A percentile compares a stretch with the other conserved stretches of the same genome.
These are phyloP conservation scores for Hydropsyche tenuis DNA, from an alignment of 1,140 invertebrate species.

Conservation along the genomic window DNA sequence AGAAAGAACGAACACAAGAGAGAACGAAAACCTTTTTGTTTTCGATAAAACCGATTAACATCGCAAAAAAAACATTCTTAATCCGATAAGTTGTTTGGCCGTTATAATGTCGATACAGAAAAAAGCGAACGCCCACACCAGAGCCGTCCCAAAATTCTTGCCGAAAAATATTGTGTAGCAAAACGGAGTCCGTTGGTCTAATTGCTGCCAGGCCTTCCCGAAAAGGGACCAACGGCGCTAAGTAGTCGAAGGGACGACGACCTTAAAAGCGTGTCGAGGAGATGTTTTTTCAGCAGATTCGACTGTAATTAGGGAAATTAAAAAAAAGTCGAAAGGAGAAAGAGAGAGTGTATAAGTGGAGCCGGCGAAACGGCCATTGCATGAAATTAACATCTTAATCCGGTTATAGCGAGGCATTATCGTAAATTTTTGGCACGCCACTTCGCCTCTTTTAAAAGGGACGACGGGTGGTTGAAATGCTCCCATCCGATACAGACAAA, in stretches of 20 bases:
- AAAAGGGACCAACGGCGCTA: no score
- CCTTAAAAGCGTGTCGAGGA: slow-evolving; percentile 29
- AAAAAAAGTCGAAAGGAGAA: slow-evolving; percentile 15
- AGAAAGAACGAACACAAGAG: no score
- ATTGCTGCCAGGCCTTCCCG: not conserved
- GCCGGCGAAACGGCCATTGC: slow-evolving; percentile 20
- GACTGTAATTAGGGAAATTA: slow-evolving; percentile 33
- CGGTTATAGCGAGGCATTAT: slow-evolving; percentile 27
- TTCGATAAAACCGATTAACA: slow-evolving; percentile 20
- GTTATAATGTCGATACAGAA: not conserved
- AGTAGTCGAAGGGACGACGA: slow-evolving; percentile 22
- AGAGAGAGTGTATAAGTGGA: slow-evolving; percentile 17
- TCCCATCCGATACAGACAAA: not conserved
- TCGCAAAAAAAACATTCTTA: slow-evolving; percentile 5
- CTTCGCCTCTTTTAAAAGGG: not conserved
- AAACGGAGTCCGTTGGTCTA: not conserved
- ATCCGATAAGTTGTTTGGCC: slow-evolving; percentile 15
- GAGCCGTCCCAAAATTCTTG: not conserved
- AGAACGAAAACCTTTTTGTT: slow-evolving; percentile 1
- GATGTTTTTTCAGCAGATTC: slow-evolving; percentile 24
- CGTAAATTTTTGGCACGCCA: slow-evolving; percentile 28
- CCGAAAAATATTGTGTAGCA: slow-evolving; percentile 2
- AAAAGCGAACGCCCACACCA: not conserved
- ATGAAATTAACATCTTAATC: slow-evolving; percentile 35
- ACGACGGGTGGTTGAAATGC: not conserved